phyloP scores from a whole-genome alignment of 2,888 invertebrate species.

The Epistrophe grossulariae region DNA sequence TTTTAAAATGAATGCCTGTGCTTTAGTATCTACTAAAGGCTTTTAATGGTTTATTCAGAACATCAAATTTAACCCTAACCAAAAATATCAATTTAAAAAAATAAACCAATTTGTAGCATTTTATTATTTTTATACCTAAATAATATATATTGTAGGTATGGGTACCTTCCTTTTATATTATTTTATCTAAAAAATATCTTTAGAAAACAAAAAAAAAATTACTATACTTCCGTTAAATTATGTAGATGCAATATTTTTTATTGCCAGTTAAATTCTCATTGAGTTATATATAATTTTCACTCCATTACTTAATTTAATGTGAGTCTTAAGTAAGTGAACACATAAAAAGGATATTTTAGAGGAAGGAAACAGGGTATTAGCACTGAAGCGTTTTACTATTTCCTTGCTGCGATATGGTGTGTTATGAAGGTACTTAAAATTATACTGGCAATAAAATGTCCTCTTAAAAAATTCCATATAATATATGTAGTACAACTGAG shows the following conservation, averaged over 20 bases:
- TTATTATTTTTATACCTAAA: background rate
- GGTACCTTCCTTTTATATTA: background rate
- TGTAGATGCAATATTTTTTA: conserved; percentile 11
- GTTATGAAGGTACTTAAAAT: conserved; percentile 40
- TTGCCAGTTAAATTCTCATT: conserved; percentile 5
- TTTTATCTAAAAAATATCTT: background rate
- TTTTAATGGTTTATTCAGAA: background rate
- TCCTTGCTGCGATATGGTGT: conserved; percentile 10
- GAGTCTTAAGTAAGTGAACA: conserved; percentile 20
- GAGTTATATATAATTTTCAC: conserved; percentile 20
- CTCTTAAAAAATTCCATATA: conserved; percentile 26
- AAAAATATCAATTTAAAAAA: background rate
- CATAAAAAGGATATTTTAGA: conserved; percentile 32
- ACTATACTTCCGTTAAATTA: background rate
- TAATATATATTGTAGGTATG: no score
- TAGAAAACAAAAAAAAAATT: background rate
- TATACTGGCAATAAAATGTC: conserved; percentile 51
- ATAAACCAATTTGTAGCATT: background rate
- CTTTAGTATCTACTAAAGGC: background rate
- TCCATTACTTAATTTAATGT: conserved; percentile 29
- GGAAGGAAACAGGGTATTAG: conserved; percentile 31
- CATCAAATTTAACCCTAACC: background rate
- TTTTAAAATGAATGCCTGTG: no score
- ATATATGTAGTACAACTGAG: no score
- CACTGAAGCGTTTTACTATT: conserved; percentile 43